These are phyloP conservation scores for Callipepla californica DNA, from an alignment of 2,113 vertebrate genomes.

Conservation along the genomic window DNA sequence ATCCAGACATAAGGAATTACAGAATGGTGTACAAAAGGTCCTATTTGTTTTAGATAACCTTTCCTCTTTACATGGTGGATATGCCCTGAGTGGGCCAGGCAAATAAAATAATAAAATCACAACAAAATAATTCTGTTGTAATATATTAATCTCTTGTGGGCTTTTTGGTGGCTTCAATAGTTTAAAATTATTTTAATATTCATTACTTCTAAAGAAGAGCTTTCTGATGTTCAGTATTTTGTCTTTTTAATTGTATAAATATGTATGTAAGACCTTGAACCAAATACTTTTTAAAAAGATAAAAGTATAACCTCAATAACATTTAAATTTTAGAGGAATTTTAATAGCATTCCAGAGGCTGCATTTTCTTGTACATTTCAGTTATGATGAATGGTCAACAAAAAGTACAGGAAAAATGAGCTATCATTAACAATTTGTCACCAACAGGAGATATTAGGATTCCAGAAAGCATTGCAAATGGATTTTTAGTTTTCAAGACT, in stretches of 20 bases:
- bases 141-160: not conserved
- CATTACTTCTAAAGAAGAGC: not conserved
- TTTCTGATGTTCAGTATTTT: not conserved
- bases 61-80: not conserved
- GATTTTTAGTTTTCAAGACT: constrained; percentile 43
- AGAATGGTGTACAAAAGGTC: not conserved
- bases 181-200: not conserved
- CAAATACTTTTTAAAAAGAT: not conserved
- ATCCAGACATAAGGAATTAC: not conserved
- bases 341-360: constrained; percentile 22
- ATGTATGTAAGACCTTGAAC: not conserved
- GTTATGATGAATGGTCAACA: constrained; percentile 52
- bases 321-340: constrained; percentile 37
- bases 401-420: constrained; percentile 3
- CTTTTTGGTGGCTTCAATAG: not conserved
- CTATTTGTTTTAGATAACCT: not conserved
- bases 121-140: not conserved
- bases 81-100: not conserved
- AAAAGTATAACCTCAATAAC: constrained; percentile 17
- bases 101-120: too few relatives aligned
- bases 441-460: constrained; percentile 34
- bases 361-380: constrained; percentile 57
- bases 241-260: not conserved
- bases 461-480: constrained; percentile 42
- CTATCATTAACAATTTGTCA: not conserved